These are phyloP conservation scores for Cassiopea andromeda DNA, from an alignment of 30 jellyfish, hydroid and myxozoan genomes.

Conservation along the genomic window DNA sequence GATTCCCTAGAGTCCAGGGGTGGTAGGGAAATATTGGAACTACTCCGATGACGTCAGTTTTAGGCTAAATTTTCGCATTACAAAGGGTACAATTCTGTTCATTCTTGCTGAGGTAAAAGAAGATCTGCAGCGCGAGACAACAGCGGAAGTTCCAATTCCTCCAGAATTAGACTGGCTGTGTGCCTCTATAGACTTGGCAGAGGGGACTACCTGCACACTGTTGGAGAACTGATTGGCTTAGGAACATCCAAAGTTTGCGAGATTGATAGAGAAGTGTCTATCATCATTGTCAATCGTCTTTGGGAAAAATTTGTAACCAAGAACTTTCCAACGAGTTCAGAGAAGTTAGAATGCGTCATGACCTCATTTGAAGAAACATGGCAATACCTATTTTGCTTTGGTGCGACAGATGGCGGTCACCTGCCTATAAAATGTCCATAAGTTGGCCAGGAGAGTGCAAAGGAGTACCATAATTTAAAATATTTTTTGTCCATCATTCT, in stretches of 20 bases:
- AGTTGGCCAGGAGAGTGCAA: constrained; percentile 23
- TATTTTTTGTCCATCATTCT: constrained; percentile 1
- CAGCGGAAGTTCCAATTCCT: constrained; percentile 35
- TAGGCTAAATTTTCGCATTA: constrained; percentile 1
- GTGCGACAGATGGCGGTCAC: constrained; percentile 8
- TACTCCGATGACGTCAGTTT: constrained; percentile 3
- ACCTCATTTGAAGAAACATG: constrained; percentile 3
- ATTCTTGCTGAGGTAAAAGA: constrained; percentile 14
- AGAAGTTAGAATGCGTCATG: background rate
- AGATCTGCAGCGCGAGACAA: constrained; percentile 14
- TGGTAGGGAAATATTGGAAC: constrained; percentile 16
- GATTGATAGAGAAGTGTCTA: constrained; percentile 5
- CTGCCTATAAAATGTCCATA: constrained; percentile 18
- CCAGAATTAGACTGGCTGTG: constrained; percentile 23
- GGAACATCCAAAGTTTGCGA: constrained; percentile 31
- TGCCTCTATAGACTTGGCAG: constrained; percentile 45
- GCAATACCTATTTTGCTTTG: constrained; percentile 27
- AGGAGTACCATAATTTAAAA: constrained; percentile 38
- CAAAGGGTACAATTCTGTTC: constrained; percentile 1
- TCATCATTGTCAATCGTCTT: background rate
- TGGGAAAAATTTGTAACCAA: constrained; percentile 10
- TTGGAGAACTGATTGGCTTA: constrained; percentile 18
- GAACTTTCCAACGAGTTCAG: constrained; percentile 4
- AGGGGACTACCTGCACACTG: constrained; percentile 35
- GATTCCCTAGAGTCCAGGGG: constrained; percentile 19